A percentile compares a stretch with the other conserved stretches of the same genome.
These are phyloP conservation scores for Characodon lateralis DNA, from an alignment of 2,797 vertebrate species.

Conservation along the genomic window DNA sequence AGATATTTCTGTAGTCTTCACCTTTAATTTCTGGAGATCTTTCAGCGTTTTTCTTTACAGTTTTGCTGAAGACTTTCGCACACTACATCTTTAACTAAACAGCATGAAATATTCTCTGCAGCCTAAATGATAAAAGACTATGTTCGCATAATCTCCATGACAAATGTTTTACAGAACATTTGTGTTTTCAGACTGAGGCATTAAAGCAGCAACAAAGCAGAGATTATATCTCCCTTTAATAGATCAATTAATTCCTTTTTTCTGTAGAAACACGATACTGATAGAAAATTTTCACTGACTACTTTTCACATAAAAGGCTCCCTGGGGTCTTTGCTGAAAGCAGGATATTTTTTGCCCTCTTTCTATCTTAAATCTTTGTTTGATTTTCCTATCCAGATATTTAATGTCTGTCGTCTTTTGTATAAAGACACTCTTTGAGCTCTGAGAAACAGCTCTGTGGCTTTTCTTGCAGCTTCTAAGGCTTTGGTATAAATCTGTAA, in stretches of 20 bases:
- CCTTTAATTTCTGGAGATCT: not conserved
- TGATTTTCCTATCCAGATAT: conserved; percentile 53
- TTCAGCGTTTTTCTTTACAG: not conserved
- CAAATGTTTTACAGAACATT: conserved; percentile 37
- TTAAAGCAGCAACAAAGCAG: conserved; percentile 41
- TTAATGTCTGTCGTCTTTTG: conserved; percentile 52
- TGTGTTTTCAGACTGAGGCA: conserved; percentile 27
- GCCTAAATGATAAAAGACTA: not conserved
- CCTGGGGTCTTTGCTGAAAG: conserved; percentile 54
- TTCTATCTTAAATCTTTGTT: conserved; percentile 50
- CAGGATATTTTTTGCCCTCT: conserved; percentile 7
- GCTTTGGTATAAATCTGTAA: conserved; percentile 41
- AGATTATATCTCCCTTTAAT: conserved; percentile 47
- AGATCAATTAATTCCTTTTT: conserved; percentile 54
- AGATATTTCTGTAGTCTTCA: not conserved
- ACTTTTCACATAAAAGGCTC: conserved; percentile 43
- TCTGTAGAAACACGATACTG: conserved; percentile 30
- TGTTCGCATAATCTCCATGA: conserved; percentile 8
- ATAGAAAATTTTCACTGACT: conserved; percentile 47
- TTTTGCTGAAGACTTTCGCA: not conserved
- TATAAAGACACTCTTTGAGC: conserved; percentile 47
- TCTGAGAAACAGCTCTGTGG: conserved; percentile 21
- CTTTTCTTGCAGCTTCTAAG: conserved; percentile 29
- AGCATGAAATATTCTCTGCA: not conserved
- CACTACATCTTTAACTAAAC: conserved; percentile 1